A percentile compares a stretch with the other conserved stretches of the same genome.
phyloP scores from a whole-genome alignment of 2,797 vertebrate species.

The Sebastes trivittatus region DNA sequence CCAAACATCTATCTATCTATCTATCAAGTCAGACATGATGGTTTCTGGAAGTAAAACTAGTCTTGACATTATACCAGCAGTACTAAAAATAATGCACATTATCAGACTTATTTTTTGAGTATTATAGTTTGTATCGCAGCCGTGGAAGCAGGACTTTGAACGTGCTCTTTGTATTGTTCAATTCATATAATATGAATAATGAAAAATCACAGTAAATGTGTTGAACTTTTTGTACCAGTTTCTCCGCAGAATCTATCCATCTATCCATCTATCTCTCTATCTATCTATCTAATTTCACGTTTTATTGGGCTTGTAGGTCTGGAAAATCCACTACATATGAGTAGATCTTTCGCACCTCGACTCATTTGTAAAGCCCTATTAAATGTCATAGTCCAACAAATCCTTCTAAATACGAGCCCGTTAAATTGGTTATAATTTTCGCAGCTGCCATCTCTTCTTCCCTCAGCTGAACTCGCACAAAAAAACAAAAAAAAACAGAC shows the following conservation, averaged over 20 bases:
- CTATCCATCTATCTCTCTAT: conserved; percentile 3
- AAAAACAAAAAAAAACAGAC: not conserved
- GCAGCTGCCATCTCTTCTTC: not conserved
- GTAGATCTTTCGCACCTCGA: conserved; percentile 1
- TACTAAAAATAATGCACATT: not conserved
- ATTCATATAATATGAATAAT: not conserved
- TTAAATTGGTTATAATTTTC: conserved; percentile 1
- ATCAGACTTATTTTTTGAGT: not conserved
- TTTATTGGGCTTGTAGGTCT: not conserved
- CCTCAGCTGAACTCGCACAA: conserved; percentile 10
- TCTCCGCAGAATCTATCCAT: not conserved
- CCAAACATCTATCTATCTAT: not conserved
- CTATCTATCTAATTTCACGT: conserved; percentile 18
- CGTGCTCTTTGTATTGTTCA: not conserved
- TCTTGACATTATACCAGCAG: not conserved
- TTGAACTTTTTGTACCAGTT: not conserved
- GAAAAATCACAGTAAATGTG: too few relatives aligned
- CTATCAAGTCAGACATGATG: not conserved
- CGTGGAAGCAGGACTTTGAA: not conserved
- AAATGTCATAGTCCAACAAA: conserved; percentile 4
- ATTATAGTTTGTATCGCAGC: not conserved
- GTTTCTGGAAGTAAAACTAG: not conserved
- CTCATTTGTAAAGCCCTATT: conserved; percentile 27
- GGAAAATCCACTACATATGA: not conserved
- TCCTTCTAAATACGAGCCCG: not conserved